phyloP scores from a whole-genome alignment of 2,888 invertebrate genomes.

The Eudiplozoon nipponicum region DNA sequence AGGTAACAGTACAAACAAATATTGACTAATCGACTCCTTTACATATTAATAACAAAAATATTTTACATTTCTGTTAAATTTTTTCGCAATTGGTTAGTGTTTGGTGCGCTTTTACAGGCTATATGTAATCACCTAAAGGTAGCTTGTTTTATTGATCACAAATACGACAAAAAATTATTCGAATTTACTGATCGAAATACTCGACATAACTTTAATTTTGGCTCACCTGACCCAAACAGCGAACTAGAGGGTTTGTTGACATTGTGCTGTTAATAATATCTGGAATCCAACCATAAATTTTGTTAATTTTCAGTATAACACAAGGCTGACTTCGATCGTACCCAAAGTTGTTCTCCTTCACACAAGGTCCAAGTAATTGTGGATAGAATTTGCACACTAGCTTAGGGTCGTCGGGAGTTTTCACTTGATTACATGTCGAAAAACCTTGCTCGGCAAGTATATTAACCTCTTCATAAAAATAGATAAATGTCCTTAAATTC shows the following conservation, averaged over 20 bases:
- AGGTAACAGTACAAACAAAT: too few species aligned
- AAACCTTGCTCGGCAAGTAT: constrained; percentile 4
- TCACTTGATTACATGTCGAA: constrained; percentile 5
- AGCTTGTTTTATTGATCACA: too few species aligned
- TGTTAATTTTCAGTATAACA: constrained; percentile 8
- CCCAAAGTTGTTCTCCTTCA: constrained; percentile 13
- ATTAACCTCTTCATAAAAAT: constrained; percentile 5
- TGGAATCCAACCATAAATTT: constrained; percentile 13
- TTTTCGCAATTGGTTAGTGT: too few species aligned
- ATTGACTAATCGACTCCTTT: too few species aligned
- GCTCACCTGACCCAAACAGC: constrained; percentile 9
- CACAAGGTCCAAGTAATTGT: constrained; percentile 2
- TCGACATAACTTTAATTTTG: too few species aligned
- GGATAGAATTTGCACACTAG: constrained; percentile 10
- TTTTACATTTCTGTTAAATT: too few species aligned
- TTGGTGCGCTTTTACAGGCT: too few species aligned
- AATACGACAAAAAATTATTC: too few species aligned
- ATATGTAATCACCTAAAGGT: too few species aligned
- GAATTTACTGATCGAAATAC: too few species aligned
- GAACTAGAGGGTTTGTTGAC: constrained; percentile 5
- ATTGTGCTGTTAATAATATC: constrained; percentile 8
- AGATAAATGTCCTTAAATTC: constrained; percentile 6
- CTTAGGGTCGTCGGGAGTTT: constrained; percentile 7
- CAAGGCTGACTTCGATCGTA: constrained; percentile 14
- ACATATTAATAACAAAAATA: too few species aligned